Evolutionary conservation across 2,797 vertebrate genomes (phyloP).

Genomic region (Macroramphosus scolopax): DNA sequence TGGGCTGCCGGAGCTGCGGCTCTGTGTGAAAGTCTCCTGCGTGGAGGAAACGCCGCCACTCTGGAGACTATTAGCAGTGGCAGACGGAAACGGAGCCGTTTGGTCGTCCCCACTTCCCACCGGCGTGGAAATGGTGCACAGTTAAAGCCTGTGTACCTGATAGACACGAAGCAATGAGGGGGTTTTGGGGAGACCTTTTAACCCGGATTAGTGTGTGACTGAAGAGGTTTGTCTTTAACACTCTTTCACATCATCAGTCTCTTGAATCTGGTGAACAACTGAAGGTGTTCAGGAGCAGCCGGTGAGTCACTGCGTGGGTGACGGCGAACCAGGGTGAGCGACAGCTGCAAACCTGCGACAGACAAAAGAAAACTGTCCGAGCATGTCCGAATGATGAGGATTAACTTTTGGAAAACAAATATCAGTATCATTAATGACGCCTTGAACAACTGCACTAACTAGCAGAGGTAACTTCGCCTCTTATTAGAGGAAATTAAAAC

Average conservation of each 20-base stretch:
- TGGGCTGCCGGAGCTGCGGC: conserved; percentile 52
- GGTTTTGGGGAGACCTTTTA: no score
- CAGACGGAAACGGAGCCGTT: conserved; percentile 46
- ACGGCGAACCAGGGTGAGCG: neutral
- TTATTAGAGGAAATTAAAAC: no score
- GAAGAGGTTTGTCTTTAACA: no score
- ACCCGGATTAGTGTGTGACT: no score
- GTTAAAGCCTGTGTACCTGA: conserved; percentile 17
- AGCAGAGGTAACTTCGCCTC: no score
- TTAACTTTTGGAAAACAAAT: neutral
- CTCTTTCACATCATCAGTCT: no score
- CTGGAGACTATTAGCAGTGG: conserved; percentile 61
- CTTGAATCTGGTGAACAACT: no score
- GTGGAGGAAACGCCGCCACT: conserved; percentile 63
- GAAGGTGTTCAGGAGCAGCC: neutral
- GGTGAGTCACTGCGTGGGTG: conserved; percentile 5
- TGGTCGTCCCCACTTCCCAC: conserved; percentile 49
- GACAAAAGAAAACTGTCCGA: conserved; percentile 6
- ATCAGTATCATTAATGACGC: neutral
- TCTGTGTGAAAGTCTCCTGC: conserved; percentile 20
- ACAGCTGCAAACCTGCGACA: conserved; percentile 3
- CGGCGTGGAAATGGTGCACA: conserved; percentile 36
- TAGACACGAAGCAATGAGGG: no score
- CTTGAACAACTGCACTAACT: no score
- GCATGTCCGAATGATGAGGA: neutral